A percentile compares a stretch with the other conserved stretches of the same genome.
Conservation (phyloP, 2,888 invertebrate genomes). For the Melanostoma mellinum region DNA sequence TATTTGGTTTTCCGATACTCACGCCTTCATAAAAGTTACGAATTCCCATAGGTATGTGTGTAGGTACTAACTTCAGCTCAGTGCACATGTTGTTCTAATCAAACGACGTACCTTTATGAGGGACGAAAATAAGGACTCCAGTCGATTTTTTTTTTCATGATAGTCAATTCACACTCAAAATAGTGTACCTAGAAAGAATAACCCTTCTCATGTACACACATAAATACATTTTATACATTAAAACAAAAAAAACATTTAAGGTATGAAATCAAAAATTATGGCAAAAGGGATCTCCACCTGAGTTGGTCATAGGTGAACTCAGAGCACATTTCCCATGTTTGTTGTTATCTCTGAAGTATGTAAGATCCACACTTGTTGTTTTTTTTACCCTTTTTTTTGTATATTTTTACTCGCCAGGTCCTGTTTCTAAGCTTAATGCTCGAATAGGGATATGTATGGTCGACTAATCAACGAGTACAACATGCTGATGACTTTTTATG, state of each 20-base stretch:
- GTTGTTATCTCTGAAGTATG: conserved; percentile 67
- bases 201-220: conserved; percentile 10
- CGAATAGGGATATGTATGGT: conserved; percentile 69
- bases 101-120: conserved; percentile 33
- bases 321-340: conserved; percentile 24
- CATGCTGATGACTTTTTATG: conserved; percentile 72
- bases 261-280: conserved; percentile 69
- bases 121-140: conserved; percentile 38
- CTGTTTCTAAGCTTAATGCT: conserved; percentile 71
- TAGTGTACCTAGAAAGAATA: conserved; percentile 8
- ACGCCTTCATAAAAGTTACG: not conserved
- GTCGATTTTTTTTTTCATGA: not conserved
- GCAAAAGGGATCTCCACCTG: conserved; percentile 44
- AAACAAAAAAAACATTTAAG: conserved; percentile 51
- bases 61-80: conserved; percentile 22
- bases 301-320: conserved; percentile 48
- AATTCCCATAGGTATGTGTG: conserved; percentile 1
- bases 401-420: conserved; percentile 38
- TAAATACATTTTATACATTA: conserved; percentile 27
- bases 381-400: conserved; percentile 20
- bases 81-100: conserved; percentile 59
- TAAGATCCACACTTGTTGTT: conserved; percentile 36
- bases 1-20: too few species aligned
- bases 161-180: conserved; percentile 5
- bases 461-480: conserved; percentile 73